Conservation (phyloP, 2,797 vertebrate genomes). For the Helostoma temminkii region DNA sequence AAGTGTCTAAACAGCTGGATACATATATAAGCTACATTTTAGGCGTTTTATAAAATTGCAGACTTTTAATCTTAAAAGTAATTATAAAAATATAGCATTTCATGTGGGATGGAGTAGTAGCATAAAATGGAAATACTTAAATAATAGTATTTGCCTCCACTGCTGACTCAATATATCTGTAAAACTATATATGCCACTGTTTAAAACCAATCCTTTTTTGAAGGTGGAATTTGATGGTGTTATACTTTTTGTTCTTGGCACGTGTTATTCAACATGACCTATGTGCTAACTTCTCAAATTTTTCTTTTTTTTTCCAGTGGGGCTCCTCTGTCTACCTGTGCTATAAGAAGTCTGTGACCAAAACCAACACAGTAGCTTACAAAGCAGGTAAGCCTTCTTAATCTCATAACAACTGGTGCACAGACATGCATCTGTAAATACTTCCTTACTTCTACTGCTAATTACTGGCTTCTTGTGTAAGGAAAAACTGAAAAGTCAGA, state of each 20-base stretch:
- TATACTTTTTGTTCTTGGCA: not conserved
- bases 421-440: slow-evolving; percentile 15
- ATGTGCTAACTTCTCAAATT: not conserved
- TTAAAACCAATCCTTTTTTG: too few species aligned
- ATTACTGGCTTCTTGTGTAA: slow-evolving; percentile 1
- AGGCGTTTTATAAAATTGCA: too few species aligned
- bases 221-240: not conserved
- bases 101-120: too few species aligned
- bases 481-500: slow-evolving; percentile 5
- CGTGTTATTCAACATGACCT: not conserved
- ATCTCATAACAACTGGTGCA: slow-evolving; percentile 23
- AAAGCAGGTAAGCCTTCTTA: slow-evolving; percentile 88
- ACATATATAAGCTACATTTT: too few species aligned
- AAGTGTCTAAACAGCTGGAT: too few species aligned
- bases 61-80: too few species aligned
- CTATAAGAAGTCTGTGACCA: slow-evolving; percentile 98
- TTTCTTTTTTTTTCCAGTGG: slow-evolving; percentile 85
- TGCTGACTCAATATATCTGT: too few species aligned
- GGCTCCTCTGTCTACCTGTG: slow-evolving; percentile 96
- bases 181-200: not conserved
- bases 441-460: not conserved
- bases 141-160: too few species aligned
- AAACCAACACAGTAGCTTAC: slow-evolving; percentile 96
- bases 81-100: too few species aligned
- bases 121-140: too few species aligned